These are phyloP conservation scores for Epicauta chinensis DNA, from an alignment of 1,140 invertebrate species.

Conservation along the genomic window DNA sequence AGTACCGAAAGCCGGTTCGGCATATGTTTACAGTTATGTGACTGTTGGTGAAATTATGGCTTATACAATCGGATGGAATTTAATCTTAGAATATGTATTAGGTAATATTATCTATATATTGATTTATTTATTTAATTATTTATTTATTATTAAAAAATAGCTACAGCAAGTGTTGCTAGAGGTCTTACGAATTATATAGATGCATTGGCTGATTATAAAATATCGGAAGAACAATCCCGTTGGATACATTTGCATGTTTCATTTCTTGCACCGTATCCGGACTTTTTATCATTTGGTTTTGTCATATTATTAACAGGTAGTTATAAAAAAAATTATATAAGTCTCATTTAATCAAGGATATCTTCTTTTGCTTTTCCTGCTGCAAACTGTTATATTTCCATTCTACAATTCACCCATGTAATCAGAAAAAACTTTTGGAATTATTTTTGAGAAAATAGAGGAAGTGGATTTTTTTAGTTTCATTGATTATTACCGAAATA, in stretches of 20 bases:
- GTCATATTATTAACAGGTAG: slow-evolving; percentile 58
- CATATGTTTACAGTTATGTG: slow-evolving; percentile 84
- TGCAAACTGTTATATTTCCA: too few relatives aligned
- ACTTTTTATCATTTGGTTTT: slow-evolving; percentile 70
- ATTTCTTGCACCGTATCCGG: slow-evolving; percentile 74
- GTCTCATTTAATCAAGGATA: too few relatives aligned
- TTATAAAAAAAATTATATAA: slow-evolving; percentile 21
- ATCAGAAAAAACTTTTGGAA: too few relatives aligned
- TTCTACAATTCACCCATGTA: too few relatives aligned
- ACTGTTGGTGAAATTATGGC: slow-evolving; percentile 77
- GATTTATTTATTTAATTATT: slow-evolving; percentile 30
- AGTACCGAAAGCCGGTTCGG: slow-evolving; percentile 80
- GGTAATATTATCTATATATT: slow-evolving; percentile 59
- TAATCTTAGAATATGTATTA: slow-evolving; percentile 85
- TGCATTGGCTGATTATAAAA: slow-evolving; percentile 65
- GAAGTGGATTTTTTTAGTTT: too few relatives aligned
- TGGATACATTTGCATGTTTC: slow-evolving; percentile 64
- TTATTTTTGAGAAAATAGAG: too few relatives aligned
- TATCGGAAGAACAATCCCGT: slow-evolving; percentile 60
- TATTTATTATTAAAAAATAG: slow-evolving; percentile 50
- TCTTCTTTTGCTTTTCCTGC: too few relatives aligned
- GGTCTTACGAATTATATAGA: slow-evolving; percentile 88
- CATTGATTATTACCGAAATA: too few relatives aligned
- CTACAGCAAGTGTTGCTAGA: slow-evolving; percentile 84
- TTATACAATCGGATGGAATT: slow-evolving; percentile 81